Evolutionary conservation across 2,113 vertebrate genomes (phyloP), one percentile per base, ranked within the genome.

Genomic region (Malaclemys terrapin): DNA sequence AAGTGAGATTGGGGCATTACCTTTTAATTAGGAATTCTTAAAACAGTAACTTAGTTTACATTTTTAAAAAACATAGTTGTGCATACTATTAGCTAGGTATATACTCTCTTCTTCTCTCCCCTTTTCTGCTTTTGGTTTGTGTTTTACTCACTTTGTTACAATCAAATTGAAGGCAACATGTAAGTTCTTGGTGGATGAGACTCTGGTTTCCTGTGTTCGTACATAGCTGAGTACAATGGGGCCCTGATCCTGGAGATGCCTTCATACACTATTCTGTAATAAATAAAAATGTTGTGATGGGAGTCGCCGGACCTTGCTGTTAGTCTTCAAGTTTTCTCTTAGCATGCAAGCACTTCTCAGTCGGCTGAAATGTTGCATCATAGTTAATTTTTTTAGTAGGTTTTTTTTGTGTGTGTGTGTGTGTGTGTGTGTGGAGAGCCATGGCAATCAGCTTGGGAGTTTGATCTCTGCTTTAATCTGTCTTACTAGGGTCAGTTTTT

Each of bases 341-440:
- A 19, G 16, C 6, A 29, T 16, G 10, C 31, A 78, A 24, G 65
- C 0, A 0, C 69, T 84, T 93, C 76, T 49, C 49, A 0, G 2
- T 52, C 0, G 4, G 47, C 3, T 59, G 49, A 78, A 3, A 10
- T 82, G 86, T 50, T 57, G 14, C 80, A 50, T 69, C 31, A 1
- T 50, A 80, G 78, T 27, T 84, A 11, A 45, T 42, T 76, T 45
- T 75, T 0, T 53, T 24, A 81, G 0, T 53, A 0, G 0, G 3
- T 72, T 72, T 13, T n/a, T n/a, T n/a, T n/a, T n/a, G n/a, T 50
- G 14, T 53, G 42, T 59, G 87, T 72, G 16, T 50, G 16, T 53
- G 42, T 59, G 87, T 45, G 45, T 72, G 16, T 50, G 16, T 53
- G 42, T 59, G 87, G 65, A 75, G 95, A 50, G 56, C 42, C 16